phyloP scores from a whole-genome alignment of 2,797 vertebrate species.

The Nannoperca australis region DNA sequence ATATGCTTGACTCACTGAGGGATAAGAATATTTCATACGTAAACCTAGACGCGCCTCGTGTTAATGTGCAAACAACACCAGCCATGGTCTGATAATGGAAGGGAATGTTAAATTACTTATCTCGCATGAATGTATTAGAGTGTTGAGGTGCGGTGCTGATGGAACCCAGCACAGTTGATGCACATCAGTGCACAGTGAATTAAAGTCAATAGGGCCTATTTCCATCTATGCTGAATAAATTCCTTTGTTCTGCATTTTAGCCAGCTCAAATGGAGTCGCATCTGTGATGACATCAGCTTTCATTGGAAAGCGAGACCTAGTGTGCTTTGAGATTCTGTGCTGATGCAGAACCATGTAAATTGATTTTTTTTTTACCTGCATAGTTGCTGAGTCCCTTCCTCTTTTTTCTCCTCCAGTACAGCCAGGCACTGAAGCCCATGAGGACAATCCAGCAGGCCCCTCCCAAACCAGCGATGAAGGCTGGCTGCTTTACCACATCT shows the following conservation, averaged over 20 bases:
- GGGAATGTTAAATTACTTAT: conserved; percentile 82
- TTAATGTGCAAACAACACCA: conserved; percentile 82
- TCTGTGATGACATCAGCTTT: conserved; percentile 69
- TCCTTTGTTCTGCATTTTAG: conserved; percentile 78
- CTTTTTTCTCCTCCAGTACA: conserved; percentile 98
- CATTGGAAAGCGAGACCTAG: conserved; percentile 39
- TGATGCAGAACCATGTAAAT: conserved; percentile 66
- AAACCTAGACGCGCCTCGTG: conserved; percentile 66
- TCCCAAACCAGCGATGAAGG: conserved; percentile 96
- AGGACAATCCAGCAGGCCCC: conserved; percentile 98
- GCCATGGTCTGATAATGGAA: conserved; percentile 76
- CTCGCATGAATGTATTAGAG: conserved; percentile 77
- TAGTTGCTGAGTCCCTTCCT: conserved; percentile 98
- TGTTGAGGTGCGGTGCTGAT: conserved; percentile 73
- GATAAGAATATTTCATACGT: conserved; percentile 71
- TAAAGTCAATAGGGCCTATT: conserved; percentile 81
- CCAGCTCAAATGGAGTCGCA: conserved; percentile 71
- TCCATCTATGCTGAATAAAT: conserved; percentile 73
- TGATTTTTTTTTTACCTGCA: conserved; percentile 86
- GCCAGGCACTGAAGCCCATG: conserved; percentile 98
- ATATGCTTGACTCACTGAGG: conserved; percentile 63
- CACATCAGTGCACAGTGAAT: conserved; percentile 81
- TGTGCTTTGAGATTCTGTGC: conserved; percentile 61
- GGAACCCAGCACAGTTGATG: conserved; percentile 77
- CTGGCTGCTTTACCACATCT: conserved; percentile 96